Percentiles rank a stretch among this genome's conserved stretches.
phyloP scores from a whole-genome alignment of 2,888 invertebrate genomes.

The Eristalinus aeneus region DNA sequence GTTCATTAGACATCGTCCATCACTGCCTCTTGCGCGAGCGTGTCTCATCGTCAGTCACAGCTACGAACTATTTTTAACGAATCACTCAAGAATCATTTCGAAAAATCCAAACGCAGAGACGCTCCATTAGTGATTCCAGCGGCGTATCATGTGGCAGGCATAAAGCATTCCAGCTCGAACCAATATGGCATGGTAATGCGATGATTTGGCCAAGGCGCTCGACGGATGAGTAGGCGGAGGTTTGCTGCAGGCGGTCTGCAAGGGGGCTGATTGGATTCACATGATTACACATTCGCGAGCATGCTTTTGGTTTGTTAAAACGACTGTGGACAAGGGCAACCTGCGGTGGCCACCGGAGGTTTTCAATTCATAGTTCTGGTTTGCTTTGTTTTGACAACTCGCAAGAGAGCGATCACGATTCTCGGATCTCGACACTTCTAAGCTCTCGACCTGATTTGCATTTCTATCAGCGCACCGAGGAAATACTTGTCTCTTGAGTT shows the following conservation, averaged over 20 bases:
- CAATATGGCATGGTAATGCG: constrained; percentile 53
- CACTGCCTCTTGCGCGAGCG: constrained; percentile 23
- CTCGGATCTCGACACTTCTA: constrained; percentile 18
- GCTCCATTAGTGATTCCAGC: constrained; percentile 40
- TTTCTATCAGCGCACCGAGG: constrained; percentile 48
- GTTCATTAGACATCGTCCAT: constrained; percentile 15
- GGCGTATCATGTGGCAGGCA: constrained; percentile 52
- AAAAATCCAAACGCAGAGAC: constrained; percentile 44
- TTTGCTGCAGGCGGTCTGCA: neutral
- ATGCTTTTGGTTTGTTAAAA: constrained; percentile 4
- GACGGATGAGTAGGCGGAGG: neutral
- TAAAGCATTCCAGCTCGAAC: constrained; percentile 55
- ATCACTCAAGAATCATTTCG: constrained; percentile 50
- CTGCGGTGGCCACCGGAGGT: neutral
- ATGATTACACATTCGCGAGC: neutral
- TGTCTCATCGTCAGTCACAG: constrained; percentile 30
- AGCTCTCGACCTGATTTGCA: constrained; percentile 49
- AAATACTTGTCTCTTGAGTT: constrained; percentile 55
- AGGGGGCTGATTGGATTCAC: neutral
- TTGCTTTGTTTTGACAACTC: constrained; percentile 22
- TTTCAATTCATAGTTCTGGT: neutral
- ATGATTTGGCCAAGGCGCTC: constrained; percentile 15
- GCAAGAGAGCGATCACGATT: constrained; percentile 53
- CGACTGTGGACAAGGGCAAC: constrained; percentile 39
- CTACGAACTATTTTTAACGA: constrained; percentile 42